These are phyloP conservation scores for Cyphomyrus discorhynchus DNA, from an alignment of 2,113 vertebrate species.

Conservation along the genomic window DNA sequence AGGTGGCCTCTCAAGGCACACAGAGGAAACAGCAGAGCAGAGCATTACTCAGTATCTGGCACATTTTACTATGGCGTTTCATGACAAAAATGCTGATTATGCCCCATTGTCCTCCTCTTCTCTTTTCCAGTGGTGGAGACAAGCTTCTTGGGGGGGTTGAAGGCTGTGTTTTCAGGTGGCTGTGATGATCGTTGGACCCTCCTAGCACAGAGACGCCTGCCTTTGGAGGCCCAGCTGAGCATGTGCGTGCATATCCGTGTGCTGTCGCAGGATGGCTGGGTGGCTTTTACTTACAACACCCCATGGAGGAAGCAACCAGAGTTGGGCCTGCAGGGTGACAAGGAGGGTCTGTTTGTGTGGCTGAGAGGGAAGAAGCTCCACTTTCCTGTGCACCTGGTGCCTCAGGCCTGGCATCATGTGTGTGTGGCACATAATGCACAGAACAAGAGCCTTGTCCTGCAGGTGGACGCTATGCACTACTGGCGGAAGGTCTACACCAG, in stretches of 20 bases:
- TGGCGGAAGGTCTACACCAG: slow-evolving; percentile 36
- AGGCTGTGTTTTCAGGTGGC: slow-evolving; percentile 49
- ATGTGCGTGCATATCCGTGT: slow-evolving; percentile 57
- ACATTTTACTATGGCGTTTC: not conserved
- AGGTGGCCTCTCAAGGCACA: not conserved
- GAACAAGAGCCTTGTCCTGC: slow-evolving; percentile 48
- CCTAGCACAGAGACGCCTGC: slow-evolving; percentile 33
- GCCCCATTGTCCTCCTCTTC: not conserved
- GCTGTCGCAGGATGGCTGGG: slow-evolving; percentile 49
- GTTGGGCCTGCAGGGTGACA: slow-evolving; percentile 58
- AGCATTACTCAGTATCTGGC: not conserved
- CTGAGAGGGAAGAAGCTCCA: slow-evolving; percentile 51
- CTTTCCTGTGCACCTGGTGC: slow-evolving; percentile 45
- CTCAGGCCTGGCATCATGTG: slow-evolving; percentile 47
- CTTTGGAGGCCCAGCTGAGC: slow-evolving; percentile 47
- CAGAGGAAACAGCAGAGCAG: not conserved
- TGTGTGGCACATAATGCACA: slow-evolving; percentile 49
- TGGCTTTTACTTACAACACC: slow-evolving; percentile 57
- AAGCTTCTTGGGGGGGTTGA: slow-evolving; percentile 53
- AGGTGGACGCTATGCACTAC: slow-evolving; percentile 32
- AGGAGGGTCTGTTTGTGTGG: slow-evolving; percentile 49
- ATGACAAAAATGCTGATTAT: not conserved
- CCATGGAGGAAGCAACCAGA: slow-evolving; percentile 31
- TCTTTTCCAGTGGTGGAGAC: slow-evolving; percentile 25
- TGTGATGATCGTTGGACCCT: slow-evolving; percentile 61